Conservation (phyloP, 2,888 invertebrate species). For the Caenorhabditis becei region DNA sequence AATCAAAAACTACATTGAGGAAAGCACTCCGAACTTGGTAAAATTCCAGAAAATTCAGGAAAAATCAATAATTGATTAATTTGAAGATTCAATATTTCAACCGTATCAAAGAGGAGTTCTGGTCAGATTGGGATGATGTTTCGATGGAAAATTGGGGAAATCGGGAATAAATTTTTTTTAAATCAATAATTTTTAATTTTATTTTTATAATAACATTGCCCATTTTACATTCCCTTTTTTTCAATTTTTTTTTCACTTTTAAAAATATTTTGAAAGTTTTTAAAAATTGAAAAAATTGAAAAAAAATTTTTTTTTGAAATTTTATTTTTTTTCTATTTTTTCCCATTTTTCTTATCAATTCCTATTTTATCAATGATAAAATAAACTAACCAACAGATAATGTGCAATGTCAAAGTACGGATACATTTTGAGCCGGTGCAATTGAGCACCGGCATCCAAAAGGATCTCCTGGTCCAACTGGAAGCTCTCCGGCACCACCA, state of each 20-base stretch:
- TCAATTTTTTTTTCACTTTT: too few species aligned
- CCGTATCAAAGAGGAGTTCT: conserved; percentile 74
- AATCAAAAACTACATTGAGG: conserved; percentile 87
- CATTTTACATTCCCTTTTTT: too few species aligned
- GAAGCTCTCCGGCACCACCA: conserved; percentile 68
- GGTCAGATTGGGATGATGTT: conserved; percentile 77
- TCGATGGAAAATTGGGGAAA: conserved; percentile 40
- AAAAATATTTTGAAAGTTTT: too few species aligned
- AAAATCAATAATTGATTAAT: too few species aligned
- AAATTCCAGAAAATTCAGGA: not conserved
- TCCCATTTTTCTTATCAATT: too few species aligned
- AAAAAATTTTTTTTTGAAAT: too few species aligned
- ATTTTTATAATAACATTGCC: not conserved
- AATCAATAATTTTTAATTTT: not conserved
- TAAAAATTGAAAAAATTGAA: conserved; percentile 10
- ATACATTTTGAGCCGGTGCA: conserved; percentile 98
- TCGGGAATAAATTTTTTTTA: not conserved
- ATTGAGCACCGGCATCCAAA: conserved; percentile 96
- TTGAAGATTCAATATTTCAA: conserved; percentile 61
- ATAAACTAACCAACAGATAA: conserved; percentile 85
- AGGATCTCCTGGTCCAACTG: conserved; percentile 77
- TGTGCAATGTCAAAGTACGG: conserved; percentile 99
- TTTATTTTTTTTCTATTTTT: conserved; percentile 8
- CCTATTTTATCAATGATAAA: conserved; percentile 1
- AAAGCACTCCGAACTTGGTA: conserved; percentile 51